Evolutionary conservation across 2,113 vertebrate species (phyloP).

Genomic region (Thymallus thymallus): DNA sequence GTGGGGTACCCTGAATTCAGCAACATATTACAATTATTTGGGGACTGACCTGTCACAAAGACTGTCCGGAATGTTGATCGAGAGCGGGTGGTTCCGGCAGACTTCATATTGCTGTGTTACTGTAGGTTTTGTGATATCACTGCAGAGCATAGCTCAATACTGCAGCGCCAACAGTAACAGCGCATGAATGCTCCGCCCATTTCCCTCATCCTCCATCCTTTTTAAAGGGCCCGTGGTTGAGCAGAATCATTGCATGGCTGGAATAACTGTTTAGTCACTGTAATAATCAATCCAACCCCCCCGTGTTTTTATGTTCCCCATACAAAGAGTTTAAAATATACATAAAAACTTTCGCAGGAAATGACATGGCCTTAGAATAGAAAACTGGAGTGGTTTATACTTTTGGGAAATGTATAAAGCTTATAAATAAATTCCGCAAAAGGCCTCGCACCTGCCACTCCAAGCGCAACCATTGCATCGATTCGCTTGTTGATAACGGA

Average conservation of each 20-base stretch:
- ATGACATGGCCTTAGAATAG: too few species aligned
- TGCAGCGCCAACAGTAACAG: conserved; percentile 25
- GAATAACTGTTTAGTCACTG: too few species aligned
- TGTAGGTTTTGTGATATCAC: conserved; percentile 45
- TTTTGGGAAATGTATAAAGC: too few species aligned
- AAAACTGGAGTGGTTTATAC: too few species aligned
- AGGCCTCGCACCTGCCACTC: too few species aligned
- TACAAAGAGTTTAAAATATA: neutral
- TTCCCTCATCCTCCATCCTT: neutral
- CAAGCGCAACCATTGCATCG: too few species aligned
- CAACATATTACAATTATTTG: neutral
- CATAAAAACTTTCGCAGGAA: too few species aligned
- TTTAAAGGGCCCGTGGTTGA: conserved; percentile 9
- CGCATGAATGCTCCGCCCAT: conserved; percentile 45
- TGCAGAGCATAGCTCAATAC: conserved; percentile 37
- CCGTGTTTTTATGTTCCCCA: neutral
- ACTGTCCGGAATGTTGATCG: conserved; percentile 21
- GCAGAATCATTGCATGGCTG: neutral
- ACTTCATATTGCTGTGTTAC: conserved; percentile 64
- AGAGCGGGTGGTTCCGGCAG: conserved; percentile 32
- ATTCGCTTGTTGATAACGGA: too few species aligned
- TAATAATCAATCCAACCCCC: too few species aligned
- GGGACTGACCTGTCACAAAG: conserved; percentile 54
- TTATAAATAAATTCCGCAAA: too few species aligned
- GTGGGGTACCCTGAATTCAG: neutral